A percentile compares a stretch with the other conserved stretches of the same genome.
phyloP scores from a whole-genome alignment of 2,113 vertebrate genomes.

The Neotoma lepida region DNA sequence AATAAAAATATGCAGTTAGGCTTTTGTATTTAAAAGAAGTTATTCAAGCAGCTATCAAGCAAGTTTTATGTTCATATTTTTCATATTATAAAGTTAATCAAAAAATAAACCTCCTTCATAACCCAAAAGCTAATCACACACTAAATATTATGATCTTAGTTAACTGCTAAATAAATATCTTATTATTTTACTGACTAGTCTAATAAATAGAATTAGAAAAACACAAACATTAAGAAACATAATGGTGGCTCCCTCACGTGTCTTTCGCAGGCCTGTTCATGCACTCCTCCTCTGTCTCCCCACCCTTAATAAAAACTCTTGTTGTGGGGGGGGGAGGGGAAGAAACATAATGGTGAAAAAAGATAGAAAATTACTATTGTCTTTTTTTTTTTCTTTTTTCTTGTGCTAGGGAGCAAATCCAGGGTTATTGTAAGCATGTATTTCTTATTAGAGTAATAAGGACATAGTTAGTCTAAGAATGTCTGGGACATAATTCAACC shows the following conservation, averaged over 20 bases:
- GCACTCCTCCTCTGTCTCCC: too few species aligned
- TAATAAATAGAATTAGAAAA: conserved; percentile 26
- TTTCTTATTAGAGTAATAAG: neutral
- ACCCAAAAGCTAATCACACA: conserved; percentile 3
- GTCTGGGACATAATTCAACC: conserved; percentile 52
- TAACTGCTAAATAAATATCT: neutral
- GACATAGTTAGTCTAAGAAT: conserved; percentile 44
- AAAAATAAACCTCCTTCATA: conserved; percentile 16
- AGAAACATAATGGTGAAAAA: conserved; percentile 2
- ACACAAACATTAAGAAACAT: conserved; percentile 3
- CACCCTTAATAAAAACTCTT: too few species aligned
- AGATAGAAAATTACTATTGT: neutral
- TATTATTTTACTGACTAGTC: conserved; percentile 4
- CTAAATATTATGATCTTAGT: conserved; percentile 7
- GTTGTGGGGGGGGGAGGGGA: too few species aligned
- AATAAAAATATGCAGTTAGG: neutral
- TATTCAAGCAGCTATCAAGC: conserved; percentile 50
- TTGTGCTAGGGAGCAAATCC: neutral
- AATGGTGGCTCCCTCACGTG: too few species aligned
- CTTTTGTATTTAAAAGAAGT: neutral
- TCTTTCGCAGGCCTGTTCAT: too few species aligned
- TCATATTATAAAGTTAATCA: conserved; percentile 40
- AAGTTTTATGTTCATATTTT: conserved; percentile 48
- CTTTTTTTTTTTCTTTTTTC: too few species aligned
- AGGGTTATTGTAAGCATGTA: neutral